A percentile compares a stretch with the other conserved stretches of the same genome.
These are phyloP conservation scores for Ceuthmochares aereus DNA, from an alignment of 2,113 vertebrate species.

Conservation along the genomic window DNA sequence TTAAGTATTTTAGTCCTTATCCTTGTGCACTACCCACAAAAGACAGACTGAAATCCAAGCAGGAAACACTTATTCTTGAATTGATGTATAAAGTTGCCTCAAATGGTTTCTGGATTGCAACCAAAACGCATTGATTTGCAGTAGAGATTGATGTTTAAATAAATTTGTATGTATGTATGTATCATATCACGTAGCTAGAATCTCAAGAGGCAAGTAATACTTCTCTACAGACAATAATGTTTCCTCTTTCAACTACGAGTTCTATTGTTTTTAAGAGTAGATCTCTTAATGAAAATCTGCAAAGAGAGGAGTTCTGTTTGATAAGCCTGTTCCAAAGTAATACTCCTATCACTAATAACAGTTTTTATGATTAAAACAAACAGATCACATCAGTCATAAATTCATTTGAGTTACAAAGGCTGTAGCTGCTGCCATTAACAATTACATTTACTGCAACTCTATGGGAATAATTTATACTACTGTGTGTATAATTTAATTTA, in stretches of 20 bases:
- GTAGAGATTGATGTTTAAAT: not conserved
- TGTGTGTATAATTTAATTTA: not conserved
- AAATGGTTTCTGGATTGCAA: not conserved
- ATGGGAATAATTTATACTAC: not conserved
- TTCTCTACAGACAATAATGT: not conserved
- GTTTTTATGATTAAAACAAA: constrained; percentile 22
- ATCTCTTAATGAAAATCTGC: not conserved
- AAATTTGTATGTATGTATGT: not conserved
- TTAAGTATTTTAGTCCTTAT: not conserved
- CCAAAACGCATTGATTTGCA: not conserved
- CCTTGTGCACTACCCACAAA: not conserved
- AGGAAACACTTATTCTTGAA: not conserved
- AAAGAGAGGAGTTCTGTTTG: not conserved
- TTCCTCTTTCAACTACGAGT: not conserved
- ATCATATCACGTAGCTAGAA: not conserved
- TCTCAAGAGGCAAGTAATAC: not conserved
- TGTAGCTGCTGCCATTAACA: not conserved
- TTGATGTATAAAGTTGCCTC: not conserved
- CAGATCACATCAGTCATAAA: not conserved
- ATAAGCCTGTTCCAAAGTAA: not conserved
- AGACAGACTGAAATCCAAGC: not conserved
- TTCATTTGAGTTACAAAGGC: not conserved
- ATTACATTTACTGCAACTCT: not conserved
- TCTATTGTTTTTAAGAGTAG: not conserved
- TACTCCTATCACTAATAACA: not conserved